Conservation (phyloP, 2,797 vertebrate genomes). For the Hypotaenidia okinawae region DNA sequence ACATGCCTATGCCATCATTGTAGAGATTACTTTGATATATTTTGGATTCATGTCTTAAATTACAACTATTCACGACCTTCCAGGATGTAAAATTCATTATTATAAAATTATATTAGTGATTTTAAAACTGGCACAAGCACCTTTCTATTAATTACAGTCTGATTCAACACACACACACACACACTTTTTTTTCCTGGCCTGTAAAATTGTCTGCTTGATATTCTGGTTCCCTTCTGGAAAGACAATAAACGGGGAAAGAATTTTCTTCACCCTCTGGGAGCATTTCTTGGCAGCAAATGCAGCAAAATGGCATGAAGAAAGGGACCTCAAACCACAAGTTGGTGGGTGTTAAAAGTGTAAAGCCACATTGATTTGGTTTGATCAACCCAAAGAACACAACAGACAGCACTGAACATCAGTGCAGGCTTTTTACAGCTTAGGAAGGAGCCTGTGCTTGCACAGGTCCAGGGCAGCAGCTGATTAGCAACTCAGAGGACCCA, state of each 20-base stretch:
- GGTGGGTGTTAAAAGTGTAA: neutral
- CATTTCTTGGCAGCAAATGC: neutral
- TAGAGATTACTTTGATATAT: neutral
- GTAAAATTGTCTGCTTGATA: neutral
- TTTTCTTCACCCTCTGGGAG: neutral
- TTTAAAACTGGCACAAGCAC: neutral
- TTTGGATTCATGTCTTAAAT: neutral
- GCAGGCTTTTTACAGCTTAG: neutral
- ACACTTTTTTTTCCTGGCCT: neutral
- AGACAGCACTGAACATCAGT: neutral
- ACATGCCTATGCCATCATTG: neutral
- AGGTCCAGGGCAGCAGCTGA: neutral
- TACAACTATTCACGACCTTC: neutral
- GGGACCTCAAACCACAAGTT: neutral
- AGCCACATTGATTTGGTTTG: neutral
- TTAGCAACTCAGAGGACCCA: neutral
- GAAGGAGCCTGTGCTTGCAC: neutral
- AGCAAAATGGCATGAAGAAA: neutral
- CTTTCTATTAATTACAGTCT: neutral
- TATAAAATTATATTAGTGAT: neutral
- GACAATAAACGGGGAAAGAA: neutral
- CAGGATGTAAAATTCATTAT: neutral
- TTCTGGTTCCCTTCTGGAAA: neutral
- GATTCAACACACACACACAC: neutral
- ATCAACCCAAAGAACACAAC: neutral